Conservation (phyloP, 2,113 vertebrate genomes). For the Larimichthys crocea region DNA sequence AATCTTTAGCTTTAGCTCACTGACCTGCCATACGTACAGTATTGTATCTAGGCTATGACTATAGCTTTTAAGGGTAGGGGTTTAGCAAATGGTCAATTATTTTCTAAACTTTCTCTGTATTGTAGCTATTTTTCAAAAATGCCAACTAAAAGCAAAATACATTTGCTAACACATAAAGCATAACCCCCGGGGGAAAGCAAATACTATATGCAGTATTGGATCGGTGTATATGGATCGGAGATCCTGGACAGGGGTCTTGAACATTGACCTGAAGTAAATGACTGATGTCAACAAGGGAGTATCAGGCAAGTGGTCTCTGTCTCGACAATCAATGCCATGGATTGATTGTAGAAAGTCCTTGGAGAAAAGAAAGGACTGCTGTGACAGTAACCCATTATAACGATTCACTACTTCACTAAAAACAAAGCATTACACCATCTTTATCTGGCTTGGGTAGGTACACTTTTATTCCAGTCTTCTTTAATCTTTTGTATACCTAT, state of each 20-base stretch:
- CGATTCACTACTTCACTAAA: conserved; percentile 24
- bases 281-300: conserved; percentile 22
- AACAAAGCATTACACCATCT: neutral
- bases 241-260: conserved; percentile 8
- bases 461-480: neutral
- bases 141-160: neutral
- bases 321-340: conserved; percentile 22
- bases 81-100: neutral
- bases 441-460: neutral
- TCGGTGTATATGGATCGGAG: neutral
- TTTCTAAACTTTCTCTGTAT: neutral
- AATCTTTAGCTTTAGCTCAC: neutral
- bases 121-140: neutral
- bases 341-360: conserved; percentile 33
- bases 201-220: neutral
- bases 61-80: neutral
- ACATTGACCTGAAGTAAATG: conserved; percentile 41
- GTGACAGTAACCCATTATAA: conserved; percentile 16
- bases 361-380: conserved; percentile 28
- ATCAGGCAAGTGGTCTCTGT: conserved; percentile 18
- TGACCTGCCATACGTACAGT: neutral
- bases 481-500: neutral
- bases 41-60: neutral
- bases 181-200: neutral
- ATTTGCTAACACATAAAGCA: neutral